Base-by-base conservation (phyloP, 2,888 invertebrate species). In the Rhagium mordax region DNA sequence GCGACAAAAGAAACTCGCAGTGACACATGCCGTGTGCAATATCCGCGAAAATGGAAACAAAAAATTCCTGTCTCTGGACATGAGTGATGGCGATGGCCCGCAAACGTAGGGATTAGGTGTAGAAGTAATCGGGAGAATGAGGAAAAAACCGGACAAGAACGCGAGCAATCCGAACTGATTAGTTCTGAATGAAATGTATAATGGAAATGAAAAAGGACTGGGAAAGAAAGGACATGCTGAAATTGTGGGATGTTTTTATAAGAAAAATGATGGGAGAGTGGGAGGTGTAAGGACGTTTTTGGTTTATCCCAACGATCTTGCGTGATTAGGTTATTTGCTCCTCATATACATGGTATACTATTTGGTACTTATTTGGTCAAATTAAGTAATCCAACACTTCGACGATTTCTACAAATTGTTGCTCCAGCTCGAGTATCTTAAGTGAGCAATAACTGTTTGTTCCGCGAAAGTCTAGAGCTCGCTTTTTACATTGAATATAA, bases 1-100 rank as follows among this genome's bases (percentile, higher is more conserved):
- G 51, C 51, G 65, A 65, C 41, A 57, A 20, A 66, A 53, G 55
- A 55, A 66, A 65, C 29, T 48, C 29, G 65, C 65, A 47, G 47
- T 18, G 66, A 55, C 66, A 65, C 27, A 51, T 53, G 66, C 55
- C 66, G 55, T 21, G 21, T 33, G 13, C 55, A 33, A 41, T 65
- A 49, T 33, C 53, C 51, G 55, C n/a, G 60, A 27, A 49, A 41
- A 55, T 53, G 41, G 55, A 66, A 55, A 66, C 33, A 55, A 55
- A 66, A 66, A 66, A 24, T 51, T 18, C 33, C 20, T 18, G 18
- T 66, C 55, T 21, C 3, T 29, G 15, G 55, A 41, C 49, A 66
- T 66, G 66, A 66, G 33, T 55, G 66, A 66, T 66, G 18, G 41
- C 29, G 15, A 21, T 41, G 20, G 53, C 16, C 21, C 21, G 33